Evolutionary conservation across 2,888 invertebrate species (phyloP).

Genomic region (Netelia virgata): DNA sequence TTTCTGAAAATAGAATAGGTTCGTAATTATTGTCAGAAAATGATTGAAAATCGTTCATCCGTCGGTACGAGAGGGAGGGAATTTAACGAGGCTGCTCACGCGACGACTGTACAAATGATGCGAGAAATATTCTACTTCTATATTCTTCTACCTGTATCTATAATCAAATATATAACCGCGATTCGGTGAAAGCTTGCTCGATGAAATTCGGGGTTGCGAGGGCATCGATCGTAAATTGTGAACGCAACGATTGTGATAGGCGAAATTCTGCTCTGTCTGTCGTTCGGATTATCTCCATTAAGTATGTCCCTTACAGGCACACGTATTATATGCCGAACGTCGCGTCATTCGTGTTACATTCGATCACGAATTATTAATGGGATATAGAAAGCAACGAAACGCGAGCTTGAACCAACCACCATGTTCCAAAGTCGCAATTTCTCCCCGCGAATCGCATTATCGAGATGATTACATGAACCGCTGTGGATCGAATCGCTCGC

Average conservation of each 20-base stretch:
- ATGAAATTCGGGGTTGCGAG: constrained; percentile 9
- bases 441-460: constrained; percentile 33
- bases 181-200: neutral
- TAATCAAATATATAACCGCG: neutral
- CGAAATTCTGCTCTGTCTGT: neutral
- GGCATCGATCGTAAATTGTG: constrained; percentile 15
- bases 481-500: neutral
- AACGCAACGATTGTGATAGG: neutral
- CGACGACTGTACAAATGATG: neutral
- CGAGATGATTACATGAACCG: constrained; percentile 60
- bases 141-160: neutral
- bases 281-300: neutral
- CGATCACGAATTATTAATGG: constrained; percentile 37
- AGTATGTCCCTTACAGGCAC: neutral
- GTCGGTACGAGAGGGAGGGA: neutral
- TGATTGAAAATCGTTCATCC: neutral
- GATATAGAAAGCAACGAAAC: constrained; percentile 36
- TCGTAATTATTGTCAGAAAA: constrained; percentile 5
- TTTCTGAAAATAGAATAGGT: constrained; percentile 12
- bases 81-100: constrained; percentile 11
- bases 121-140: too few relatives aligned
- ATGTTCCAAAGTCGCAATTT: constrained; percentile 19
- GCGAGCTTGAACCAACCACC: constrained; percentile 1
- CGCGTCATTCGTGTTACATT: constrained; percentile 8
- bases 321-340: neutral